Evolutionary conservation across 2,888 invertebrate genomes (phyloP), one percentile per base, ranked within the genome.

Genomic region (Phytoseiulus persimilis): DNA sequence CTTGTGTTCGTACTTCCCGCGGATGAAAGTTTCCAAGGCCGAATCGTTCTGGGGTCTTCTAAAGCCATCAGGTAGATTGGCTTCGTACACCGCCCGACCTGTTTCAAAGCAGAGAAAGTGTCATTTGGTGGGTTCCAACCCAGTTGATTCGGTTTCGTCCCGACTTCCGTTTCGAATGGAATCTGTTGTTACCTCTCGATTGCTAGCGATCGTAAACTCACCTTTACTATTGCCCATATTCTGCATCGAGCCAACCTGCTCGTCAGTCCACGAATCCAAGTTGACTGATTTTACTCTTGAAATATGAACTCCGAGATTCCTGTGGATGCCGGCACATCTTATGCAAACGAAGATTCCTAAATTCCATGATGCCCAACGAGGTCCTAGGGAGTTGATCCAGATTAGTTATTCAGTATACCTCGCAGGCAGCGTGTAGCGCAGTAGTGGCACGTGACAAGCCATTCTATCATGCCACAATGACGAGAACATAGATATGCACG

Each of bases 301-400:
- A 93, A 99, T 98, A 93, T 99, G 99, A 18, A 99, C 98, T 87
- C 99, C 99, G 89, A 99, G 94, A 93, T 99, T 99, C 91, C 99
- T 95, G 94, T 99, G 99, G 92, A 99, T 98, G 32, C 99, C 99
- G 28, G 99, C 99, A 93, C 99, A 99, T 90, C 99, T 95, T 92
- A 99, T 99, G 93, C 99, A 99, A 90, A 99, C 94, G 93, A 99
- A 99, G 92, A 99, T 96, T 83, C 99, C 99, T 91, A 99, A 94
- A 93, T 99, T 99, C 98, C 98, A 99, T 91, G 98, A 98, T 89
- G 99, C 98, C 99, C 99, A 99, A 93, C 99, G 95, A 90, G 99
- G 99, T 93, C 99, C 98, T 98, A 90, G 83, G 90, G 89, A 89
- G 89, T 83, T 83, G 11, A 23, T 23, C 65, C 9, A 9, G 18